Percentiles rank a stretch among this genome's conserved stretches.
These are phyloP conservation scores for Neoseiulus cucumeris DNA, from an alignment of 1,140 invertebrate genomes.

Conservation along the genomic window DNA sequence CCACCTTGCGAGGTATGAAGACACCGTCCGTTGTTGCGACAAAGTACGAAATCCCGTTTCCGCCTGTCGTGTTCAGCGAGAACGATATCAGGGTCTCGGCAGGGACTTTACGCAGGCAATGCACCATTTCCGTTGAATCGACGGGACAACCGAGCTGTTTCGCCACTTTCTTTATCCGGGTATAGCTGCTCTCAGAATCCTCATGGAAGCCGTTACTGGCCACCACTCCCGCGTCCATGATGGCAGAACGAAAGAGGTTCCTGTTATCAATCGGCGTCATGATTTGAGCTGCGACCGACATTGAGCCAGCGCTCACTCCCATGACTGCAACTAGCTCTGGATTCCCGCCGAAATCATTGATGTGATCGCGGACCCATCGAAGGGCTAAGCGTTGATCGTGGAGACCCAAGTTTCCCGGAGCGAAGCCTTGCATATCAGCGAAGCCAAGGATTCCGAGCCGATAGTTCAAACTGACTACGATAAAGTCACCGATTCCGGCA, in stretches of 20 bases:
- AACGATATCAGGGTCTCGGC: neutral
- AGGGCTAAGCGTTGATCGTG: conserved; percentile 20
- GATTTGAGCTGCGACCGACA: conserved; percentile 24
- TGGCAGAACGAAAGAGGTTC: neutral
- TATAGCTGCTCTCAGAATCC: neutral
- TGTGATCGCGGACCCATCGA: conserved; percentile 20
- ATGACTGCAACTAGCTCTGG: conserved; percentile 31
- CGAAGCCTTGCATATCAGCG: no score
- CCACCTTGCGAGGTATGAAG: neutral
- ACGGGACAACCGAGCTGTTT: neutral
- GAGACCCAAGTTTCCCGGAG: conserved; percentile 29
- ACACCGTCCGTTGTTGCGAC: neutral
- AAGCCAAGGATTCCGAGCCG: no score
- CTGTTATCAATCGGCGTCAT: conserved; percentile 22
- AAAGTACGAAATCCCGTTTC: neutral
- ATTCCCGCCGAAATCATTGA: conserved; percentile 21
- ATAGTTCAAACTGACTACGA: conserved; percentile 49
- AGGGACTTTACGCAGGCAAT: neutral
- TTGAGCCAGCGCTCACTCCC: conserved; percentile 29
- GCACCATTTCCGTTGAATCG: neutral
- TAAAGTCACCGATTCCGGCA: conserved; percentile 39
- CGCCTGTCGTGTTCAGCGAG: neutral
- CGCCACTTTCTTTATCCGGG: neutral
- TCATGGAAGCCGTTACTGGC: neutral
- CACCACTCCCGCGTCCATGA: neutral